Base-by-base conservation (phyloP, 2,888 invertebrate species). In the Coleophora deauratella region DNA sequence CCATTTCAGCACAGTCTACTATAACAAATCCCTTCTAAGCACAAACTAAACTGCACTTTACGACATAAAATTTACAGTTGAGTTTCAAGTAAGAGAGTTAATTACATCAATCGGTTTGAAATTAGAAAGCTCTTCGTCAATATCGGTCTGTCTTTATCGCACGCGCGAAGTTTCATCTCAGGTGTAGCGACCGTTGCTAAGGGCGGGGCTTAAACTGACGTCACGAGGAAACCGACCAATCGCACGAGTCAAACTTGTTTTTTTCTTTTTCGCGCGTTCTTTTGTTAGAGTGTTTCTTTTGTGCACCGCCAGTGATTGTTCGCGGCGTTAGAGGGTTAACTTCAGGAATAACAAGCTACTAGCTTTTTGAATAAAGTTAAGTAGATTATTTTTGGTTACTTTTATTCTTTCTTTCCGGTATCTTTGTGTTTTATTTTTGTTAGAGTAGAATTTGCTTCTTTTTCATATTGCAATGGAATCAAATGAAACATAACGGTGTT, bases 161-260 rank as follows among this genome's bases (percentile, higher is more conserved):
- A 62, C 66, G 72, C 72, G 52, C 61, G 72, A 68, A 45, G 63
- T 69, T 73, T 82, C 77, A 80, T 86, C 86, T 85, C 85, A 70
- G 70, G 72, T 74, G 69, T 76, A 72, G 81, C 71, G 74, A 81
- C 79, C 67, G 85, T 85, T 78, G 82, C 75, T 72, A 84, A 64
- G 85, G 86, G 85, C 81, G 86, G 72, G 63, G 73, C 68, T 44
- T 45, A 41, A 2, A 40, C 62, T 85, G 84, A 85, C 86, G 82
- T 85, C 81, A 84, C 72, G 37, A 49, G 50, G 38, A 54, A 51
- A 57, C 59, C 66, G 61, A 57, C 84, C 82, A 85, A 84, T 81
- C 66, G 55, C 46, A 6, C 49, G 54, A 40, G 57, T 48, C 47
- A 46, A 50, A 58, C 66, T 66, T 63, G 54, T 69, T 78, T 77